Evolutionary conservation across 2,113 vertebrate genomes (phyloP).

Genomic region (Phrynocephalus versicolor): DNA sequence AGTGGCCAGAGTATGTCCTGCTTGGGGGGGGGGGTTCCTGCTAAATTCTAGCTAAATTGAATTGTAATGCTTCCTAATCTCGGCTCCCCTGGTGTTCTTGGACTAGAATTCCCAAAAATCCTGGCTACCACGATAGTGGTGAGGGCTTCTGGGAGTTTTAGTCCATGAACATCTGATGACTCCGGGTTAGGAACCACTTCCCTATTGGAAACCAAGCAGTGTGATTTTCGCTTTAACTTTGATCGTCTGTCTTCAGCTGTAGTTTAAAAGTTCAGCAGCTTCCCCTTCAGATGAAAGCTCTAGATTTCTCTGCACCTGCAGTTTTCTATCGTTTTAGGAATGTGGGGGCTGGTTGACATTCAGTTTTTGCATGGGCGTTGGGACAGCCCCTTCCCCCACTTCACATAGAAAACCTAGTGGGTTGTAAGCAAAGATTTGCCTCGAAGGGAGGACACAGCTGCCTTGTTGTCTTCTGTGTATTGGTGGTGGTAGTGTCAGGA

Average conservation of each 20-base stretch:
- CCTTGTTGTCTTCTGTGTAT: background rate
- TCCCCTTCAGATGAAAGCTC: background rate
- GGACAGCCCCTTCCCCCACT: background rate
- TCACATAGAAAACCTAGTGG: background rate
- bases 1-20: background rate
- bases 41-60: too few relatives aligned
- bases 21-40: background rate
- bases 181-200: too few relatives aligned
- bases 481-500: fast-evolving
- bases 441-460: background rate
- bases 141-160: too few relatives aligned
- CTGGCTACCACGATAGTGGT: too few relatives aligned
- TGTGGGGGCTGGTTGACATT: background rate
- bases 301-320: background rate
- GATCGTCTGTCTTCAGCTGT: background rate
- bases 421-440: background rate
- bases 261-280: conserved; percentile 3
- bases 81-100: background rate
- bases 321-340: background rate
- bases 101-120: too few relatives aligned
- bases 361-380: background rate
- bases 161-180: too few relatives aligned
- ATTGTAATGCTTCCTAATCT: background rate
- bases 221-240: background rate
- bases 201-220: background rate